Base-by-base conservation (phyloP, 2,113 vertebrate genomes). In the Ranitomeya variabilis region DNA sequence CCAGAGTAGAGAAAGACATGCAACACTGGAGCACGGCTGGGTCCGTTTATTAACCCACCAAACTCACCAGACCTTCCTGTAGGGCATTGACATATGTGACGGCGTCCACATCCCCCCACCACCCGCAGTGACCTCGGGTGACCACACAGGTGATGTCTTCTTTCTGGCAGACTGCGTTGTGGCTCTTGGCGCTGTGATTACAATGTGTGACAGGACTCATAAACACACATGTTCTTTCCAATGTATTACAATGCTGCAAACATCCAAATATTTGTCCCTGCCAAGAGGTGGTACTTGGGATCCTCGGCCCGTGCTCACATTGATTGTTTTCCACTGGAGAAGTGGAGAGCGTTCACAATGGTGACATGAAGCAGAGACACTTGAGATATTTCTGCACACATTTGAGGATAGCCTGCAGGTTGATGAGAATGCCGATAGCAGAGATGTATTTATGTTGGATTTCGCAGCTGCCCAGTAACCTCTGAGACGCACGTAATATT, bases 161-260 rank as follows among this genome's bases (percentile, higher is more conserved):
- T 71, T 67, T 16, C 37, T 73, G 69, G 69, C 71, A 0, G 71
- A 51, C 19, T 37, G 31, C 26, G 45, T 66, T 55, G 60, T 26
- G 62, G 23, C 8, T 71, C 26, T 71, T 69, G 62, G 23, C 23
- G 66, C 18, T 69, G 62, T 80, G 86, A 81, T 80, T 87, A 71
- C 51, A 80, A n/a, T 64, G 19, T 80, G 52, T 87, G 86, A 87
- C 86, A 87, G n/a, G 6, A 55, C 51, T n/a, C 51, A 87, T 80
- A 81, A 80, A 87, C 78, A 87, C 78, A 31, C 55, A 66, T 37
- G 77, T 80, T 87, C 78, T 87, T 87, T 87, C 86, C 86, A 87
- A 81, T 69, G 86, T 52, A 21, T 78, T 67, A 86, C 85, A 37
- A 59, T 11, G 26, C 31, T 64, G 19, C 26, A 78, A 86, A 86